phyloP scores from a whole-genome alignment of 2,113 vertebrate genomes.

The Platichthys flesus region DNA sequence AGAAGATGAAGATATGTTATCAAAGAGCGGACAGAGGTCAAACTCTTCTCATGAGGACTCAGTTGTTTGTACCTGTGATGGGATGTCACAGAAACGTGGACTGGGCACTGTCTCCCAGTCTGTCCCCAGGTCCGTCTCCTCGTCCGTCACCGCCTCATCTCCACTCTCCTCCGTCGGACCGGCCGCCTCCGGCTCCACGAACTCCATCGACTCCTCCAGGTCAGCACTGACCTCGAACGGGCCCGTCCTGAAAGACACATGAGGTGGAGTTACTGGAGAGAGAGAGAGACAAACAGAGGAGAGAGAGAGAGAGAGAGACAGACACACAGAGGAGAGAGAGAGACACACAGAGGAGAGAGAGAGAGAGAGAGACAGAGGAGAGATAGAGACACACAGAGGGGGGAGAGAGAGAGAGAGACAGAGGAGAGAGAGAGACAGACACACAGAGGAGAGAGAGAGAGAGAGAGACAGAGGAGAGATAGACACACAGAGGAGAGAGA shows the following conservation, averaged over 20 bases:
- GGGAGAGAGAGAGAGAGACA: neutral
- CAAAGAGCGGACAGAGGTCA: neutral
- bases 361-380: no score
- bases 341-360: no score
- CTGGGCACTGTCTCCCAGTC: conserved; percentile 99
- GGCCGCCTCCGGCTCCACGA: conserved; percentile 90
- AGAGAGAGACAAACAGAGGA: neutral
- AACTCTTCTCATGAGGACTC: neutral
- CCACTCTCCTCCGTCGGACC: conserved; percentile 92
- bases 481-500: no score
- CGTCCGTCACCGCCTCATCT: conserved; percentile 90
- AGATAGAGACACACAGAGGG: neutral
- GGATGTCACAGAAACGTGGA: conserved; percentile 97
- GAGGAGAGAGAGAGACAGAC: no score
- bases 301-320: neutral
- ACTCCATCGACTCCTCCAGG: conserved; percentile 98
- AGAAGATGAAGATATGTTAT: neutral
- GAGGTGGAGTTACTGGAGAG: neutral
- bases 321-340: no score
- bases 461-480: no score
- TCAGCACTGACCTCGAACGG: conserved; percentile 94
- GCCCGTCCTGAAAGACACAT: conserved; percentile 84
- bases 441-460: no score
- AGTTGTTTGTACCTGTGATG: conserved; percentile 82
- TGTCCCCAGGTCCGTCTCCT: conserved; percentile 96